Conservation (phyloP, 2,113 vertebrate genomes). For the Sapajus apella region DNA sequence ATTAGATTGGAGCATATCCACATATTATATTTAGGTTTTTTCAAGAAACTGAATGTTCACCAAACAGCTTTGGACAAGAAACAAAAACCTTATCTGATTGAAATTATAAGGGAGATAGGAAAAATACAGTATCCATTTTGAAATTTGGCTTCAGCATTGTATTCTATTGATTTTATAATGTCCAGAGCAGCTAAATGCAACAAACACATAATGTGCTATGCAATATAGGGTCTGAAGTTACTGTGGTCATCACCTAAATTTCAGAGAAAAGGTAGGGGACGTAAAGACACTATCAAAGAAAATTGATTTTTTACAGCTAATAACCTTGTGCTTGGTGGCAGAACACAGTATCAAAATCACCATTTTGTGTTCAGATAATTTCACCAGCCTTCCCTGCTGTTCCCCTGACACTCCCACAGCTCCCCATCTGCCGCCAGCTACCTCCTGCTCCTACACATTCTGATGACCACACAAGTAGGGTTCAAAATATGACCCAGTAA, state of each 20-base stretch:
- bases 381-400: constrained; percentile 59
- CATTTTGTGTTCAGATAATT: constrained; percentile 69
- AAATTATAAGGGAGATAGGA: constrained; percentile 71
- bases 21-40: constrained; percentile 36
- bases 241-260: constrained; percentile 71
- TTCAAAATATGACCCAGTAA: constrained; percentile 62
- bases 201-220: constrained; percentile 51
- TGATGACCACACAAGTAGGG: constrained; percentile 54
- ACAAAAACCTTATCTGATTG: constrained; percentile 67
- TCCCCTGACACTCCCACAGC: constrained; percentile 46
- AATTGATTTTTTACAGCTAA: constrained; percentile 79
- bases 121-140: constrained; percentile 67
- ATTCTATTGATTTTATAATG: constrained; percentile 76
- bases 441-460: constrained; percentile 29
- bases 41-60: constrained; percentile 32
- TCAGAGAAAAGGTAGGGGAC: constrained; percentile 68
- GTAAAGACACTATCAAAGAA: constrained; percentile 72
- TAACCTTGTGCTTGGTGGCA: constrained; percentile 69
- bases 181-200: constrained; percentile 67
- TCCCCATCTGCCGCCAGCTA: constrained; percentile 47
- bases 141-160: constrained; percentile 66
- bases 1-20: constrained; percentile 35
- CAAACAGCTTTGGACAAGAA: constrained; percentile 45
- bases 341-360: constrained; percentile 70
- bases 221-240: constrained; percentile 57